These are phyloP conservation scores for Agrilus planipennis DNA, from an alignment of 1,140 invertebrate species.

Conservation along the genomic window DNA sequence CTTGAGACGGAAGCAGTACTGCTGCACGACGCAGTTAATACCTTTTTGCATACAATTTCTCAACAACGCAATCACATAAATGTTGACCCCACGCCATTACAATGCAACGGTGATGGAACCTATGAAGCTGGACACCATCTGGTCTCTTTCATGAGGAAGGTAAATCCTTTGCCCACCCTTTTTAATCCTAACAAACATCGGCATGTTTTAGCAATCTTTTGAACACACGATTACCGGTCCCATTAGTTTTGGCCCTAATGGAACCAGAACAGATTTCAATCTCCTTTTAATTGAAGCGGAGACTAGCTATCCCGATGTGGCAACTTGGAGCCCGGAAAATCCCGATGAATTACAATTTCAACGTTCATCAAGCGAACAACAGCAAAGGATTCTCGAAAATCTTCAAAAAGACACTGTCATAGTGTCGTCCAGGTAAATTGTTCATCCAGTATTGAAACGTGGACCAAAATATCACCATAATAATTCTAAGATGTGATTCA, in stretches of 20 bases:
- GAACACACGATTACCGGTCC: slow-evolving; percentile 50
- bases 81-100: slow-evolving; percentile 37
- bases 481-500: not conserved
- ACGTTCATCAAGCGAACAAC: slow-evolving; percentile 35
- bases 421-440: slow-evolving; percentile 27
- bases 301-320: slow-evolving; percentile 10
- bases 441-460: slow-evolving; percentile 25
- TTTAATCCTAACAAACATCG: not conserved
- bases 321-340: slow-evolving; percentile 36
- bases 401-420: slow-evolving; percentile 30
- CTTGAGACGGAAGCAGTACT: slow-evolving; percentile 43
- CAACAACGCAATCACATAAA: slow-evolving; percentile 28
- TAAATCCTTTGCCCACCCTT: slow-evolving; percentile 27
- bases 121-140: slow-evolving; percentile 45
- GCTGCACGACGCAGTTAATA: slow-evolving; percentile 58
- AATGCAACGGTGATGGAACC: slow-evolving; percentile 36
- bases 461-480: slow-evolving; percentile 20
- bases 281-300: slow-evolving; percentile 17
- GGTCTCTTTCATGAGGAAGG: slow-evolving; percentile 61
- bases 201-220: slow-evolving; percentile 5
- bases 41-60: slow-evolving; percentile 51
- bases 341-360: slow-evolving; percentile 10
- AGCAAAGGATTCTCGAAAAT: slow-evolving; percentile 28
- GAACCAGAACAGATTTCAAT: slow-evolving; percentile 17
- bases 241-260: slow-evolving; percentile 44